Evolutionary conservation across 1,140 invertebrate genomes (phyloP).

Genomic region (Pygmarrhopalites habei): DNA sequence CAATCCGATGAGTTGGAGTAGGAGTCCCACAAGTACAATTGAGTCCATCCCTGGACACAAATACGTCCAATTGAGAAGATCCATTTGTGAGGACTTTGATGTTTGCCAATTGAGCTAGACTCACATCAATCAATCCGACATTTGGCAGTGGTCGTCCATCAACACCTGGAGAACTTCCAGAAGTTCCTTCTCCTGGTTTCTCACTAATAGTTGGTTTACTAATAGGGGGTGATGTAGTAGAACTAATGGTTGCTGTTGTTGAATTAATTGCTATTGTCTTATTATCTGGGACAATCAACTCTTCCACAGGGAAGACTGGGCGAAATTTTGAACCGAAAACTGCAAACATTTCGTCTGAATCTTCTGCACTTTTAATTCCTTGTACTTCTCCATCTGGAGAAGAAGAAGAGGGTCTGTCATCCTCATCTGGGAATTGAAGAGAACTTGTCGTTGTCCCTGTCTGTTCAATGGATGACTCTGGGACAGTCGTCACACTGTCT

Average conservation of each 20-base stretch:
- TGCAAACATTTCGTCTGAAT: neutral
- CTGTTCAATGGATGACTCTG: neutral
- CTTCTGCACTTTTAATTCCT: neutral
- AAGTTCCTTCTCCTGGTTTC: neutral
- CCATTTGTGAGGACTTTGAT: neutral
- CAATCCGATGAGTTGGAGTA: conserved; percentile 51
- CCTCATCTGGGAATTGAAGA: neutral
- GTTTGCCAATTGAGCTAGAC: neutral
- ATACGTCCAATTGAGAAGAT: neutral
- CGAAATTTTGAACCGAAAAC: neutral
- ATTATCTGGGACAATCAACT: neutral
- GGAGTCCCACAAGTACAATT: neutral
- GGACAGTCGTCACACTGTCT: neutral
- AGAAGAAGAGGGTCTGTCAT: neutral
- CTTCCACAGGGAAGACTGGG: neutral
- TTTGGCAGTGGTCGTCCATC: neutral
- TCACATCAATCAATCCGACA: neutral
- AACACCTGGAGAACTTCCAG: neutral
- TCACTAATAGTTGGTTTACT: neutral
- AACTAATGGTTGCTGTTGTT: too few species aligned
- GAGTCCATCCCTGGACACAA: neutral
- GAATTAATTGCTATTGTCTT: neutral
- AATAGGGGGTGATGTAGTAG: too few species aligned
- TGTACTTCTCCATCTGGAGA: neutral
- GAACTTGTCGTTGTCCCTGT: too few species aligned